phyloP scores from a whole-genome alignment of 2,113 vertebrate species.

The Ammodytes dubius region DNA sequence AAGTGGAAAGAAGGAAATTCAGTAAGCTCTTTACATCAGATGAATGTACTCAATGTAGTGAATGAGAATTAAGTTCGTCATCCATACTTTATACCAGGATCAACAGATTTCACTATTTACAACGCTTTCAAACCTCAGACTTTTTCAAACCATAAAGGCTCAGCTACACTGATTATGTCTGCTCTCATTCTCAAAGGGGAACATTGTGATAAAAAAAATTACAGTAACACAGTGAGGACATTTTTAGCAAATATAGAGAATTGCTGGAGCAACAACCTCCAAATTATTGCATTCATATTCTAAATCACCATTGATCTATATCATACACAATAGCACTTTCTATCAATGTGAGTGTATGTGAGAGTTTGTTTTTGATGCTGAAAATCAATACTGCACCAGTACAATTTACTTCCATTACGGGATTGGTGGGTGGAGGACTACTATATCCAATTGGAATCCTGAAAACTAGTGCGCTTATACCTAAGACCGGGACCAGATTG shows the following conservation, averaged over 20 bases:
- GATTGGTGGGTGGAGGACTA: slow-evolving; percentile 37
- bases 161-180: too few species aligned
- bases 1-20: slow-evolving; percentile 13
- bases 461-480: slow-evolving; percentile 1
- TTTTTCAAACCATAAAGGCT: too few species aligned
- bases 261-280: too few species aligned
- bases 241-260: too few species aligned
- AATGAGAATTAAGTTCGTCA: slow-evolving; percentile 6
- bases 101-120: too few species aligned
- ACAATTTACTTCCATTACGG: slow-evolving; percentile 29
- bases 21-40: slow-evolving; percentile 24
- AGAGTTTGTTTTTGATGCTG: slow-evolving; percentile 19
- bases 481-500: background rate
- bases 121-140: too few species aligned
- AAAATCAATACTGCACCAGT: slow-evolving; percentile 58
- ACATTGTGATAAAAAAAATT: too few species aligned
- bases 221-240: too few species aligned
- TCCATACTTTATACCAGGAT: too few species aligned
- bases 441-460: slow-evolving; percentile 36
- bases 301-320: background rate
- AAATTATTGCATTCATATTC: background rate
- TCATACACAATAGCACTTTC: background rate
- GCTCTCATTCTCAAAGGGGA: too few species aligned
- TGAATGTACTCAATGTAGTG: slow-evolving; percentile 31
- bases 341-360: too few species aligned